Base-by-base conservation (phyloP, 2,113 vertebrate species). In the Upupa epops region DNA sequence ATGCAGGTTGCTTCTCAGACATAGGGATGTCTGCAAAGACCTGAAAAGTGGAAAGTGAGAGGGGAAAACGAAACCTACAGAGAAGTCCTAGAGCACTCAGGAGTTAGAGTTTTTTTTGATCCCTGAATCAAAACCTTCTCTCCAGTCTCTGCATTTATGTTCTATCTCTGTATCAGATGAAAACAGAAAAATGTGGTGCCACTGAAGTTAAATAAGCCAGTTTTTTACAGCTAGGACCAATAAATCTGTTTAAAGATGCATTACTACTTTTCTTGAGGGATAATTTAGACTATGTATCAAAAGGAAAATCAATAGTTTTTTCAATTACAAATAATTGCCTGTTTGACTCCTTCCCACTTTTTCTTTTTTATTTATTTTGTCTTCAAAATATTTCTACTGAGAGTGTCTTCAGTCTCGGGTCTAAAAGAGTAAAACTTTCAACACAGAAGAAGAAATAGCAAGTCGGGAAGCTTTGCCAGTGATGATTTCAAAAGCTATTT, bases 271-370 rank as follows among this genome's bases (percentile, higher is more conserved):
- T 97, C 97, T 97, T 97, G 97, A 96, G 96, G 97, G 96, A 97
- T 98, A 98, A 98, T 98, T 98, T 98, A 97, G 96, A 96, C 97
- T 95, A 97, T 97, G 97, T 97, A 98, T 98, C 98, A 98, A 98
- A 98, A 97, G 95, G 89, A 97, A 98, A 98, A 98, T 98, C 98
- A 97, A 98, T 98, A 98, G 73, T 92, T 97, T 98, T 97, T 98
- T 97, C 97, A 97, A 95, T 98, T 98, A 97, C 96, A 97, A 98
- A 97, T 97, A 98, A 97, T 97, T 97, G 97, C 96, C 90, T 96
- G 77, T 92, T 98, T 96, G 96, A 97, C 91, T 97, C 83, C 88
- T 96, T 97, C 70, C 83, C 85, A 96, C 96, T 97, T 96, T 95
- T 96, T 97, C 97, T 97, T 96, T 97, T 97, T 97, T 97, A 97